Base-by-base conservation (phyloP, 2,797 vertebrate species). In the Paratrypauchen microcephalus region DNA sequence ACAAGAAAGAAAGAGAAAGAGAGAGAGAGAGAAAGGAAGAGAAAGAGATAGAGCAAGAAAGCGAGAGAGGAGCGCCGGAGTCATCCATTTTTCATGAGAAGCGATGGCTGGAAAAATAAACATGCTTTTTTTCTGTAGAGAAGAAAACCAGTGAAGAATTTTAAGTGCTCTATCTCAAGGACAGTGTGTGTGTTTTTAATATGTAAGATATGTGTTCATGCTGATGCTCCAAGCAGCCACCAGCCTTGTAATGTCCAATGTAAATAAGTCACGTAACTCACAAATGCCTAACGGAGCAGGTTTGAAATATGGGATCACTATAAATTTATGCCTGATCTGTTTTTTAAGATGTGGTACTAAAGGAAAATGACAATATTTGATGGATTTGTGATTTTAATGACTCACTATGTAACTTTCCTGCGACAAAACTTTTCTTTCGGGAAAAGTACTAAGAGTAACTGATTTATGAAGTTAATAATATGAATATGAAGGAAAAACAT, bases 31-130 rank as follows among this genome's bases (percentile, higher is more conserved):
- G 8, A 9, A 3, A 36, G 32, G 2, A 36, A 36, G 32, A 36
- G 32, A 9, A 36, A 36, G 7, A 32, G 5, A 32, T 6, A 32
- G 30, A 80, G 24, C 24, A 26, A 26, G 24, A 26, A 26, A 26
- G 24, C 24, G 30, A 82, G 70, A 80, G 36, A 39, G 5, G 79
- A 90, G 78, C 88, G 66, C 60, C 71, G 74, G 87, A 79, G 86
- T 89, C 88, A 91, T 94, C 73, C 81, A 93, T 92, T 89, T 93
- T 92, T 93, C 89, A 93, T 92, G 85, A 87, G 83, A 67, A 75
- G 65, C 87, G 83, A 85, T 84, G 82, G 84, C 85, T 85, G 78
- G 86, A 88, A 32, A 90, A 84, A 86, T 87, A 91, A 91, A 92
- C 86, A 90, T 80, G 70, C 72, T 79, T 87, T 90, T 87, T 79